phyloP scores from a whole-genome alignment of 2,797 vertebrate species.

The Sylvilagus floridanus region DNA sequence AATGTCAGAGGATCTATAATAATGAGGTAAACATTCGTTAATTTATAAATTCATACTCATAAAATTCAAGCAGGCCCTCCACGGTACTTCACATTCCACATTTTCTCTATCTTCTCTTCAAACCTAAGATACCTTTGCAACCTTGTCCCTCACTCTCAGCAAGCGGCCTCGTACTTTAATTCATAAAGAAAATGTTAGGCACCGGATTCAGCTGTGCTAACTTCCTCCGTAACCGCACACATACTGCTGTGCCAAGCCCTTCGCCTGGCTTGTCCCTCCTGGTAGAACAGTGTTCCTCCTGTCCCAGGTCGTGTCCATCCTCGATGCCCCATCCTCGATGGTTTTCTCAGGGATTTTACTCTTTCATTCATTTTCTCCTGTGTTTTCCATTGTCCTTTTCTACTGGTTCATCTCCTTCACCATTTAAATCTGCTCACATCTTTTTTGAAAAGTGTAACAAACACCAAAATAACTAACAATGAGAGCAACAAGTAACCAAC shows the following conservation, averaged over 20 bases:
- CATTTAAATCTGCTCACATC: not conserved
- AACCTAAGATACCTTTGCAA: not conserved
- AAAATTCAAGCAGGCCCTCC: not conserved
- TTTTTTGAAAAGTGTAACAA: not conserved
- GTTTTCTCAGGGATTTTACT: not conserved
- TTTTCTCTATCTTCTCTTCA: not conserved
- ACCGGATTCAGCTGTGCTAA: not conserved
- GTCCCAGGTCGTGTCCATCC: not conserved
- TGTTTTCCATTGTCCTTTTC: not conserved
- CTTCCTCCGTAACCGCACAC: not conserved
- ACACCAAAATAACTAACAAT: not conserved
- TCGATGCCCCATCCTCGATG: not conserved
- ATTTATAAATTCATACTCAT: slow-evolving; percentile 6
- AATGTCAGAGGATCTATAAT: not conserved
- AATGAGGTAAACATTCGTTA: not conserved
- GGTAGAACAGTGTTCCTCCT: not conserved
- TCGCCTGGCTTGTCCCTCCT: not conserved
- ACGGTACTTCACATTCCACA: not conserved
- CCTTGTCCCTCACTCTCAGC: not conserved
- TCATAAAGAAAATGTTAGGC: not conserved
- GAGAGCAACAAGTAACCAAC: not conserved
- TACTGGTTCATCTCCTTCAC: not conserved
- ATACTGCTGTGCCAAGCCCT: too few species aligned
- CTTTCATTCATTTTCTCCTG: not conserved
- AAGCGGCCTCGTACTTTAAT: slow-evolving; percentile 41